Evolutionary conservation across 2,113 vertebrate species (phyloP).

Genomic region (Dipodomys ordii): DNA sequence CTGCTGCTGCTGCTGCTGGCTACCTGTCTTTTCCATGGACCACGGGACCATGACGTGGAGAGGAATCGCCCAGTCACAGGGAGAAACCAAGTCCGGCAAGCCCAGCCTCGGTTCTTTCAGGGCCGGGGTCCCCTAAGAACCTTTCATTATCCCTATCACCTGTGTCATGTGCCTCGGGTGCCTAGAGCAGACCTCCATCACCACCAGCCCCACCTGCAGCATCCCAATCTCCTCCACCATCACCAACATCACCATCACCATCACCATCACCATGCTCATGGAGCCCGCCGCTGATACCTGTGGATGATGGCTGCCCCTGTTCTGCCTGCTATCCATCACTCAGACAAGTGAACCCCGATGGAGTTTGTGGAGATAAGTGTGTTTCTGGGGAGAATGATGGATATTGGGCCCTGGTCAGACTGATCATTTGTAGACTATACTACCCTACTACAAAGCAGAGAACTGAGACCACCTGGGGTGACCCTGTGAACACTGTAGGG

Average conservation of each 20-base stretch:
- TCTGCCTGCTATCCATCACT: neutral
- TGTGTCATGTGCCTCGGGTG: neutral
- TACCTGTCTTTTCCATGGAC: constrained; percentile 50
- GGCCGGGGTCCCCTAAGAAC: neutral
- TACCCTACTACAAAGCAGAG: neutral
- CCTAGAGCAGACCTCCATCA: neutral
- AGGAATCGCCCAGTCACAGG: neutral
- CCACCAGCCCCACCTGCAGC: constrained; percentile 11
- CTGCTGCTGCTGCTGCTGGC: constrained; percentile 69
- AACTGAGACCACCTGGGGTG: neutral
- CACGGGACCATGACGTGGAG: constrained; percentile 45
- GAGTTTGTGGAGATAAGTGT: neutral
- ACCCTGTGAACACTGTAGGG: neutral
- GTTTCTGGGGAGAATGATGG: neutral
- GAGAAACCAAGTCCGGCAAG: neutral
- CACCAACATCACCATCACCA: neutral
- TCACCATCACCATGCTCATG: neutral
- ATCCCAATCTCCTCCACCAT: neutral
- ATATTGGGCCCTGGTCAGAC: neutral
- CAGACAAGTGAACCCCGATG: neutral
- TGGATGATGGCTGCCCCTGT: neutral
- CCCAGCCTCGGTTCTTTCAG: constrained; percentile 35
- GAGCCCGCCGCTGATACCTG: neutral
- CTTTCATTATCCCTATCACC: neutral
- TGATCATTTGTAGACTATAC: neutral